phyloP scores from a whole-genome alignment of 2,888 invertebrate genomes.

The Rhingia rostrata region DNA sequence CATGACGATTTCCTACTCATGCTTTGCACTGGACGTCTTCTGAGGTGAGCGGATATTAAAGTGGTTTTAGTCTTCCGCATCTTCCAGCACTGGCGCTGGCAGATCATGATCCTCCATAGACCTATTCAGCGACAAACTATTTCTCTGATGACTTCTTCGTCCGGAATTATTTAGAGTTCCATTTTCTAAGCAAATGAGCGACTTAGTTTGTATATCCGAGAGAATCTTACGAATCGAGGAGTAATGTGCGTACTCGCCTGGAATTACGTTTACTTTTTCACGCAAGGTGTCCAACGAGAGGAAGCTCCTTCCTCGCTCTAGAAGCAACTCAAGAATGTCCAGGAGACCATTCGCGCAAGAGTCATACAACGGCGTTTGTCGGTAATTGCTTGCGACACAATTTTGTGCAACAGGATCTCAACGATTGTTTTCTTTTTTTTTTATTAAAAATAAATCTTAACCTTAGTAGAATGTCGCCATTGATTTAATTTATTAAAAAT shows the following conservation, averaged over 20 bases:
- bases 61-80: slow-evolving; percentile 19
- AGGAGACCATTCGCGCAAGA: slow-evolving; percentile 93
- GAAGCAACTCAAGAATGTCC: slow-evolving; percentile 89
- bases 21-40: slow-evolving; percentile 76
- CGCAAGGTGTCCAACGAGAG: slow-evolving; percentile 89
- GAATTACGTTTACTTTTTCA: slow-evolving; percentile 84
- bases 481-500: too few relatives aligned
- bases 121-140: slow-evolving; percentile 31
- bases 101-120: slow-evolving; percentile 53
- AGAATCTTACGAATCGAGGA: slow-evolving; percentile 85
- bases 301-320: slow-evolving; percentile 92
- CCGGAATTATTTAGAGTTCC: slow-evolving; percentile 76
- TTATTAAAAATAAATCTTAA: too few relatives aligned
- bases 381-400: slow-evolving; percentile 88
- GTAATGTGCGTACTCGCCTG: slow-evolving; percentile 85
- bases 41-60: slow-evolving; percentile 30
- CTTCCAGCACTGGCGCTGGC: slow-evolving; percentile 52
- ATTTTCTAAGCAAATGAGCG: slow-evolving; percentile 80
- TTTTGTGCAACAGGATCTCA: slow-evolving; percentile 88
- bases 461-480: too few relatives aligned
- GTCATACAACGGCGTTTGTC: slow-evolving; percentile 95
- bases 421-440: too few relatives aligned
- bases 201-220: slow-evolving; percentile 85
- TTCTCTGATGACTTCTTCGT: slow-evolving; percentile 17
- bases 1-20: slow-evolving; percentile 88